Percentiles rank a stretch among this genome's conserved stretches.
Evolutionary conservation across 2,797 vertebrate species (phyloP).

Genomic region (Australoheros facetus): DNA sequence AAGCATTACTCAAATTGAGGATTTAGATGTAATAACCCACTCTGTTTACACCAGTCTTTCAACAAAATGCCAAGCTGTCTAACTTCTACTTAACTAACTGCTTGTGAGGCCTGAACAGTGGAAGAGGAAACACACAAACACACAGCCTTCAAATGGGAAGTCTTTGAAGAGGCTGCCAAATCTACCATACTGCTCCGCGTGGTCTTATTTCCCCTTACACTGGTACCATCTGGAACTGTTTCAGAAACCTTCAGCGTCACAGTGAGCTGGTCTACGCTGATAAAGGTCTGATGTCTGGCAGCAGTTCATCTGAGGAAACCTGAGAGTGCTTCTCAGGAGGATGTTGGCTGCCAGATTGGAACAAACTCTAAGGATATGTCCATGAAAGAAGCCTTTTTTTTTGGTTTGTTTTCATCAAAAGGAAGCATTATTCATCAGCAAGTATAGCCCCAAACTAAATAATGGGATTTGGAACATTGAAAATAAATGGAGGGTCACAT

Average conservation of each 20-base stretch:
- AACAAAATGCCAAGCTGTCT: constrained; percentile 39
- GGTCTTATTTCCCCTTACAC: constrained; percentile 58
- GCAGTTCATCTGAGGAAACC: constrained; percentile 50
- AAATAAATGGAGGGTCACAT: background rate
- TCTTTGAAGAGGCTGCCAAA: constrained; percentile 73
- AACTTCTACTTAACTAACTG: constrained; percentile 34
- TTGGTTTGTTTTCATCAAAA: background rate
- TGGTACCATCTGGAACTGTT: constrained; percentile 70
- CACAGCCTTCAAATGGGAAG: constrained; percentile 55
- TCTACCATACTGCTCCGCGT: constrained; percentile 41
- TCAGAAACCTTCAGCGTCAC: constrained; percentile 54
- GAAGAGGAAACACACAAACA: constrained; percentile 54
- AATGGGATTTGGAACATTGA: background rate
- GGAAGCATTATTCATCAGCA: constrained; percentile 43
- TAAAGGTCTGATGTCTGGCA: constrained; percentile 58
- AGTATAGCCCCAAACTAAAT: constrained; percentile 35
- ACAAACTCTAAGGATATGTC: constrained; percentile 40
- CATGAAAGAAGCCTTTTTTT: constrained; percentile 25
- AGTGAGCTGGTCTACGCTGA: constrained; percentile 55
- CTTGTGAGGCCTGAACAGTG: constrained; percentile 40
- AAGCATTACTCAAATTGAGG: constrained; percentile 13
- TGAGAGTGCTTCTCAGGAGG: constrained; percentile 41
- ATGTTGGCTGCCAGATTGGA: constrained; percentile 45
- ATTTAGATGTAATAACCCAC: constrained; percentile 2
- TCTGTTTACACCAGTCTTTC: constrained; percentile 38